Base-by-base conservation (phyloP, 1,140 invertebrate genomes). In the Macrosteles quadrilineatus region DNA sequence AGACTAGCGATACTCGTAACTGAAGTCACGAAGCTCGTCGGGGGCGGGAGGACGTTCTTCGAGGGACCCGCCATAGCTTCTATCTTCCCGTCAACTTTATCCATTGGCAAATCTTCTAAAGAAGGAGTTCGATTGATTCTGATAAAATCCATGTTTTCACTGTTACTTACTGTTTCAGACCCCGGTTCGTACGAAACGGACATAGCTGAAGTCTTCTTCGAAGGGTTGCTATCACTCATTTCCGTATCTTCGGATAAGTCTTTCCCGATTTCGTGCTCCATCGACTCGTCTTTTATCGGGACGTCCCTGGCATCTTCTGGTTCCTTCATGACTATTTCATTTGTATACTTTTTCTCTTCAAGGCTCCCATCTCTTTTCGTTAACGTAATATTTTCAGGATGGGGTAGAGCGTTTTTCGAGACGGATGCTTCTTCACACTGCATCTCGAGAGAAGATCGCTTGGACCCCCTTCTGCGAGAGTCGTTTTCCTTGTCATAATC, bases 1-100 rank as follows among this genome's bases (percentile, higher is more conserved):
- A 93, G 80, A 76, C 92, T 94, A 2, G 91, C 92, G 30, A 93
- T 92, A 75, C 91, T 93, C 0, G 91, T 93, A 1, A 93, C 89
- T 73, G 91, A 93, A 0, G 90, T 92, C 1, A 93, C 88, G 76
- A 92, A 92, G 78, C 90, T 91, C 75, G 85, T 87, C 14, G 79
- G 79, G 17, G 84, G 85, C 36, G 84, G 83, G 68, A 82, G 80
- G 4, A 81, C 82, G 29, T 66, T 67, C 71, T 43, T 66, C 68
- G 75, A 27, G 71, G 63, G 68, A 23, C 71, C 66, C 12, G 74
- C 74, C 29, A 70, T 66, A 57, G 31, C 36, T 75, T 86, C 81
- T 32, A 83, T 83, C 74, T 83, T 81, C 17, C 85, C 81, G 68
- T 85, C 86, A 4, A 83, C 85, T 12, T 87, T 87, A 79, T 93